phyloP scores from a whole-genome alignment of 2,888 invertebrate species.

The Andrena camellia region DNA sequence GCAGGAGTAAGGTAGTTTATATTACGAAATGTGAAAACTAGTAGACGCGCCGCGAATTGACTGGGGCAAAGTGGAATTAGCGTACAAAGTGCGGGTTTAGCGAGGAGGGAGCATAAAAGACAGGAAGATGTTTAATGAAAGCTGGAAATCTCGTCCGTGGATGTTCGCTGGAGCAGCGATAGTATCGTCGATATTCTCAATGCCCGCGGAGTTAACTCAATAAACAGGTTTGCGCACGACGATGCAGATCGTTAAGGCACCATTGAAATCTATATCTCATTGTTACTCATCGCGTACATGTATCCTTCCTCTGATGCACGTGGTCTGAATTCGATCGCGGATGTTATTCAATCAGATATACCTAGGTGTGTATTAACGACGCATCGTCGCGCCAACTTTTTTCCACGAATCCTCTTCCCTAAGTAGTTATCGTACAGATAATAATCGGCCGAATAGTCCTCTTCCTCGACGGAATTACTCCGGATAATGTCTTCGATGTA shows the following conservation, averaged over 20 bases:
- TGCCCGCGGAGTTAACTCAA: slow-evolving; percentile 68
- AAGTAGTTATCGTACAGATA: slow-evolving; percentile 17
- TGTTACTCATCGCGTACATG: slow-evolving; percentile 60
- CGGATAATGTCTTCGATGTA: not conserved
- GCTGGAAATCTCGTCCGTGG: slow-evolving; percentile 52
- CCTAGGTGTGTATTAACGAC: slow-evolving; percentile 21
- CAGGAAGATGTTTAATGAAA: slow-evolving; percentile 55
- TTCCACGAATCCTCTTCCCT: not conserved
- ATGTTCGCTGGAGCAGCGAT: slow-evolving; percentile 49
- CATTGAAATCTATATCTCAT: slow-evolving; percentile 74
- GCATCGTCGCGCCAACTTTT: slow-evolving; percentile 19
- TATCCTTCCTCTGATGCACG: slow-evolving; percentile 42
- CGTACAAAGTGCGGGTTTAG: slow-evolving; percentile 35
- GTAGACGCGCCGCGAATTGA: not conserved
- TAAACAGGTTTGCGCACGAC: slow-evolving; percentile 72
- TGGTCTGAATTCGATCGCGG: slow-evolving; percentile 55
- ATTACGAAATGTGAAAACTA: not conserved
- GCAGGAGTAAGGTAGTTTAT: not conserved
- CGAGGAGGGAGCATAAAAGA: slow-evolving; percentile 28
- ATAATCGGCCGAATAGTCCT: not conserved
- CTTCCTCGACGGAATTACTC: not conserved
- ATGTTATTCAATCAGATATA: slow-evolving; percentile 52
- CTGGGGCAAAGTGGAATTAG: slow-evolving; percentile 25
- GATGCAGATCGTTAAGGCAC: slow-evolving; percentile 72
- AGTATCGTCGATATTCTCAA: slow-evolving; percentile 63